These are phyloP conservation scores for Melopsittacus undulatus DNA, from an alignment of 2,797 vertebrate species.

Conservation along the genomic window DNA sequence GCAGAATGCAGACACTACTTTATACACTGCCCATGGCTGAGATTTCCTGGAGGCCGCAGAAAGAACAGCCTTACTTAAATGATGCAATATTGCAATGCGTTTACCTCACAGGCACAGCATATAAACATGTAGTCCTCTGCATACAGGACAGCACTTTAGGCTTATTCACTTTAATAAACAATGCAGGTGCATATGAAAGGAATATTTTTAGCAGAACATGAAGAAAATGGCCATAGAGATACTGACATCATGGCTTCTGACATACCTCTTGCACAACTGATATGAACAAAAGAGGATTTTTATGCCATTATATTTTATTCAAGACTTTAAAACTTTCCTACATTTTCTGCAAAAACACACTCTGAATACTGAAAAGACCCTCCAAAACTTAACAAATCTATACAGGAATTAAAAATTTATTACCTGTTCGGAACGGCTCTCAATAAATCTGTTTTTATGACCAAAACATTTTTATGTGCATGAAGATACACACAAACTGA, in stretches of 20 bases:
- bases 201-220: not conserved
- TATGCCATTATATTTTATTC: not conserved
- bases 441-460: not conserved
- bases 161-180: not conserved
- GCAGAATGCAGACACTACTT: not conserved
- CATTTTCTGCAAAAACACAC: rapidly evolving
- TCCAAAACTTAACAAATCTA: not conserved
- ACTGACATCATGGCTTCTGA: not conserved
- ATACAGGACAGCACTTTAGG: not conserved
- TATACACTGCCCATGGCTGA: not conserved
- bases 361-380: not conserved
- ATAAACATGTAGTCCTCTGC: rapidly evolving
- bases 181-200: not conserved
- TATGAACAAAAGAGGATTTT: not conserved
- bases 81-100: not conserved
- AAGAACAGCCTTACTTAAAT: not conserved
- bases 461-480: not conserved
- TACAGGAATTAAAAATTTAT: not conserved
- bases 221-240: not conserved
- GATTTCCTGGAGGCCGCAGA: not conserved
- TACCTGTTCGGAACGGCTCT: not conserved
- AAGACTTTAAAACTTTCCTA: not conserved
- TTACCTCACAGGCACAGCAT: not conserved
- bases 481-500: not conserved
- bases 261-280: not conserved